Evolutionary conservation across 2,888 invertebrate species (phyloP).

Genomic region (Agrilus mali): DNA sequence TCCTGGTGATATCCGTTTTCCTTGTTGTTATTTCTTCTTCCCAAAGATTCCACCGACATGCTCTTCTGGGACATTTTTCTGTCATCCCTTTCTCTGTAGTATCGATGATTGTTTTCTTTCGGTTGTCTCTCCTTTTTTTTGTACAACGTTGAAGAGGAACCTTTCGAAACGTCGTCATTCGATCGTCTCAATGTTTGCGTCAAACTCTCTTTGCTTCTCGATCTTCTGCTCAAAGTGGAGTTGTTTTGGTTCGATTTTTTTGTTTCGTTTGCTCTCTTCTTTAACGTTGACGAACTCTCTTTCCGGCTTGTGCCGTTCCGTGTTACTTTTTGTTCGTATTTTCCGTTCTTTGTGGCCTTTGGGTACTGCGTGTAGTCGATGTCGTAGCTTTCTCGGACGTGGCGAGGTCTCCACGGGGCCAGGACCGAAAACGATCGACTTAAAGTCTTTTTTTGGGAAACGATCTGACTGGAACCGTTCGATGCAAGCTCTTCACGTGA

Average conservation of each 20-base stretch:
- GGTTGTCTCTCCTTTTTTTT: constrained; percentile 34
- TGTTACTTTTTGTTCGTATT: constrained; percentile 28
- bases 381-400: constrained; percentile 59
- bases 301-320: constrained; percentile 27
- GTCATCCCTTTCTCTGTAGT: constrained; percentile 26
- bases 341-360: constrained; percentile 32
- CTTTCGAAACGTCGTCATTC: constrained; percentile 25
- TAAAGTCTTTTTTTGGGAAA: constrained; percentile 55
- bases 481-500: constrained; percentile 68
- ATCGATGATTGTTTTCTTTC: constrained; percentile 32
- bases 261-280: constrained; percentile 38
- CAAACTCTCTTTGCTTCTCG: constrained; percentile 29
- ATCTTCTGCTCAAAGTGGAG: constrained; percentile 36
- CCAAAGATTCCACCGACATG: constrained; percentile 51
- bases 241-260: constrained; percentile 22
- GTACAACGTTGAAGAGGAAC: constrained; percentile 29
- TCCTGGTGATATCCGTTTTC: constrained; percentile 31
- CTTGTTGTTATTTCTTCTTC: constrained; percentile 25
- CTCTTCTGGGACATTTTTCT: constrained; percentile 35
- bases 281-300: constrained; percentile 27
- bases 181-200: constrained; percentile 22
- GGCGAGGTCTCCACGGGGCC: constrained; percentile 73
- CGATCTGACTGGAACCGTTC: constrained; percentile 45
- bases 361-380: constrained; percentile 64
- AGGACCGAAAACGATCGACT: constrained; percentile 71